phyloP scores from a whole-genome alignment of 2,113 vertebrate species.

The Laticauda laticaudata region DNA sequence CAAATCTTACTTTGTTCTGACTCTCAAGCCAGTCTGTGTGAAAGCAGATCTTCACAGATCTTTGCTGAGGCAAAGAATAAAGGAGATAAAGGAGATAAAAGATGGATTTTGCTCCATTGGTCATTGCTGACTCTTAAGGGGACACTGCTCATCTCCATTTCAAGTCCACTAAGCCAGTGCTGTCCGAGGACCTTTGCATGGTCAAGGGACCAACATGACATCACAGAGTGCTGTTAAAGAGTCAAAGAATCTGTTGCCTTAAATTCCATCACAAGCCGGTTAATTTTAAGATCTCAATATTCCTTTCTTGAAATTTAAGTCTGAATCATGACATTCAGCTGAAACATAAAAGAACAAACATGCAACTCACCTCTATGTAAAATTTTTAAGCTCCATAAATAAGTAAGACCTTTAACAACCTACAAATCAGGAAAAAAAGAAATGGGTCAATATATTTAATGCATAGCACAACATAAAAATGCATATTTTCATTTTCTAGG shows the following conservation, averaged over 20 bases:
- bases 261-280: not conserved
- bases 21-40: not conserved
- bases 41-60: not conserved
- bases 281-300: conserved; percentile 9
- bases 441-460: not conserved
- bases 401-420: conserved; percentile 97
- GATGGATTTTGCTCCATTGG: not conserved
- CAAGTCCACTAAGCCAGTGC: not conserved
- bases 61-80: not conserved
- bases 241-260: not conserved
- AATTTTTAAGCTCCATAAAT: conserved; percentile 98
- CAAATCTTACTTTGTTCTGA: not conserved
- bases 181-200: no score
- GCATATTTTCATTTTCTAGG: not conserved
- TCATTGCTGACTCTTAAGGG: not conserved
- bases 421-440: conserved; percentile 58
- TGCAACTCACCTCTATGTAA: conserved; percentile 89
- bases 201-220: no score
- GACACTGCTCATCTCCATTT: not conserved
- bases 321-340: not conserved
- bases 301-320: not conserved
- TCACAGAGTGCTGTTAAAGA: not conserved
- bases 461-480: not conserved
- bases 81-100: not conserved
- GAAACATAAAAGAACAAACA: conserved; percentile 23